Percentiles rank a stretch among this genome's conserved stretches.
Conservation (phyloP, 2,113 vertebrate species). For the Barnardius zonarius region DNA sequence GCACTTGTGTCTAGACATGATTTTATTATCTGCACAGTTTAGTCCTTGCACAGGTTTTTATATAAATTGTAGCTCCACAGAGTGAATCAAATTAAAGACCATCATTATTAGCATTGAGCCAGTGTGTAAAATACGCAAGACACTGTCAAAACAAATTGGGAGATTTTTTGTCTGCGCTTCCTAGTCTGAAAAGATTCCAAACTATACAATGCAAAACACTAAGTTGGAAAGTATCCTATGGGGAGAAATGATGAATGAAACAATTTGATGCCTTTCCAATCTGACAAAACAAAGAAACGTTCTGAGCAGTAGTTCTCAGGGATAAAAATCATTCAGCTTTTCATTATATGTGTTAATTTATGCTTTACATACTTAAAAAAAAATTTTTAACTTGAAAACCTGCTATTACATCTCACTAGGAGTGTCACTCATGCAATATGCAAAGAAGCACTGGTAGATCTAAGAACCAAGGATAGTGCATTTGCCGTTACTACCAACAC, state of each 20-base stretch:
- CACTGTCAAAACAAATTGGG: not conserved
- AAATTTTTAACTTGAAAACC: not conserved
- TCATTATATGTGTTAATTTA: constrained; percentile 30
- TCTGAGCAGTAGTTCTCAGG: not conserved
- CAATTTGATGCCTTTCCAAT: constrained; percentile 34
- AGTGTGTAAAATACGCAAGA: not conserved
- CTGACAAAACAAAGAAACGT: constrained; percentile 44
- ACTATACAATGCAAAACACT: not conserved
- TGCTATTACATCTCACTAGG: not conserved
- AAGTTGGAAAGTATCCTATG: not conserved
- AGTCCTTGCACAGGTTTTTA: not conserved
- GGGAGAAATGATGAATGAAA: constrained; percentile 53
- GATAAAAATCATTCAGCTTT: constrained; percentile 21
- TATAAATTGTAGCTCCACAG: not conserved
- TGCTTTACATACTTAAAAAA: constrained; percentile 9
- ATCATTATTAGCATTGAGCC: not conserved
- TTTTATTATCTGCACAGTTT: not conserved
- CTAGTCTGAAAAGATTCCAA: constrained; percentile 9
- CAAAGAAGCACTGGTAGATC: not conserved
- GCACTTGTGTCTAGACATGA: not conserved
- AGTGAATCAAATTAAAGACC: not conserved
- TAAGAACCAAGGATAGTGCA: not conserved
- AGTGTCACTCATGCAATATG: not conserved
- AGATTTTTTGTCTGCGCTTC: not conserved
- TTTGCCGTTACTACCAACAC: not conserved